Base-by-base conservation (phyloP, 2,797 vertebrate genomes). In the Antennarius maculatus region DNA sequence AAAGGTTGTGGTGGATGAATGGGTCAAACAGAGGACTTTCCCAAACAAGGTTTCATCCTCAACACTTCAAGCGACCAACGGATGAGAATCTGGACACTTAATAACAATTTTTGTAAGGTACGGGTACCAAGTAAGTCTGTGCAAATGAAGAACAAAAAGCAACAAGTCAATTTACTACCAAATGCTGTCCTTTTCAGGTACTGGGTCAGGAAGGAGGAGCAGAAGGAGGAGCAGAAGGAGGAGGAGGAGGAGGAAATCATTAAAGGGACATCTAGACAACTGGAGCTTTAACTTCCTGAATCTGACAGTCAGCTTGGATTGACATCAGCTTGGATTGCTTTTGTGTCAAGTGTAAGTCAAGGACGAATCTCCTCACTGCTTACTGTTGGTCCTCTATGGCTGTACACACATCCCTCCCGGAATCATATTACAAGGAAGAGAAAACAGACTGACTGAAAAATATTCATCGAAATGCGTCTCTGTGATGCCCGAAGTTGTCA, bases 311-410 rank as follows among this genome's bases (percentile, higher is more conserved):
- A 7, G 59, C n/a, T n/a, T n/a, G n/a, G n/a, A n/a, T 13, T 41
- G 59, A 68, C 15, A n/a, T 73, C 75, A 73, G 51, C 18, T 29
- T 46, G 39, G 28, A 39, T 16, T 6, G 28, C 28, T 50, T 50
- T 59, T 31, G n/a, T 9, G 31, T 69, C 18, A 28, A 31, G 45
- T 12, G 18, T 17, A 9, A 54, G 52, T 74, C 71, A 74, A 70
- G 66, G 58, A 34, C 2, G 60, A 60, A 11, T 68, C 23, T 41
- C 0, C 4, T 11, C 28, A 50, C 58, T 41, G 39, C 46, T 39
- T 34, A 49, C 31, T 18, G 15, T 28, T 9, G 9, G 16, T 18
- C 41, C 15, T 5, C 66, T 39, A 41, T 41, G 6, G 29, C 4
- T 11, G 1, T 7, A 18, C 39, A 43, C 52, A 54, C 41, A 6